Evolutionary conservation across 1,140 invertebrate species (phyloP), one percentile per base, ranked within the genome.

Genomic region (Drosophila saltans): DNA sequence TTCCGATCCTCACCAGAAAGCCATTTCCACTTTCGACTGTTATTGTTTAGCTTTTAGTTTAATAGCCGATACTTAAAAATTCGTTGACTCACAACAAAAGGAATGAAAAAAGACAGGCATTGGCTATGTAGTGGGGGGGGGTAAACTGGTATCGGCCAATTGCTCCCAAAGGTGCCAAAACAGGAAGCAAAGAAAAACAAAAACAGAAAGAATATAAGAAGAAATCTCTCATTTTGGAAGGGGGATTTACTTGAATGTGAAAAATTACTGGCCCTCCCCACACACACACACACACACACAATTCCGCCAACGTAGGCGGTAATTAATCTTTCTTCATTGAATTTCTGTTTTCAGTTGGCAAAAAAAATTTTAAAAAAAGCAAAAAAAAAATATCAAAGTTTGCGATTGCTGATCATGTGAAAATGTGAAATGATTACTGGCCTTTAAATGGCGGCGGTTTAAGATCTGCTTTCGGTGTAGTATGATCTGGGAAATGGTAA

Each of bases 11-110:
- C 64, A 66, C 67, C 66, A 62, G 75, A 62, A 78, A 75, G 64
- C 64, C 60, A 83, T 84, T 83, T 82, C 73, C 80, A 88, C 83
- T 82, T 76, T 75, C 56, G 68, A 43, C 26, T 56, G 21, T 68
- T 75, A 56, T 80, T 86, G 83, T 89, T 86, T 89, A 83, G 83
- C 84, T 86, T 88, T 86, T 75, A 72, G 83, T 77, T 88, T 86
- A 88, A 86, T 86, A 70, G 83, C 83, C 70, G 83, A 59, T 80
- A 86, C 83, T 86, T 86, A 83, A 86, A 80, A 88, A 83, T 60
- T 59, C 80, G 83, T 83, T 86, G 83, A 86, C 83, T 86, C 84
- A 88, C 72, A 40, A 21, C 26, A 28, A 28, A 11, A 10, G 7
- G 11, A 11, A 45, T 52, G 33, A 36, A 24, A 30, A 48, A 40